Base-by-base conservation (phyloP, 2,888 invertebrate genomes). In the Oxytorus armatus region DNA sequence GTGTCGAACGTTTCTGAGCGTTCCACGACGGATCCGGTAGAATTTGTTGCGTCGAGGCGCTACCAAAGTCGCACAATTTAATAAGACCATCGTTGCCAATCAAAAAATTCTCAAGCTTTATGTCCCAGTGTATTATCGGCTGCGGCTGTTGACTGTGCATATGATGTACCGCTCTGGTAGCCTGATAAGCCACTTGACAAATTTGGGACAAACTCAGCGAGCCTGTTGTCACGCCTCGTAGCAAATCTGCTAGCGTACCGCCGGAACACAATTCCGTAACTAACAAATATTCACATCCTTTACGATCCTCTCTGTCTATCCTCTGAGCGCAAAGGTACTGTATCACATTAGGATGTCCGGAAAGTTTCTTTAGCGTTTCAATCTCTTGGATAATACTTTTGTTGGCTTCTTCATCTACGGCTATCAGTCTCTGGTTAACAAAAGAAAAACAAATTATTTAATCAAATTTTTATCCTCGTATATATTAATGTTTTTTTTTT, bases 51-150 rank as follows among this genome's bases (percentile, higher is more conserved):
- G 95, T 96, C 11, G 98, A 98, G 1, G 98, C 96, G 83, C 98
- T 98, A 25, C 99, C 99, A 93, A 99, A 99, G 93, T 99, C 99
- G 93, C 99, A 99, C 82, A 99, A 93, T 92, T 99, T 99, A 59
- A 99, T 95, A 88, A 92, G 93, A 89, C 97, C 97, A 92, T 97
- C 96, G 87, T 94, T 94, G 82, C 97, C 96, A 86, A 99, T 94
- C 82, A 99, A 93, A 89, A 99, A 95, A 93, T 99, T 99, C 93
- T 99, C 99, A 84, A 97, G 94, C 94, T 99, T 99, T 88, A 99
- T 95, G 93, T 99, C 99, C 88, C 99, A 94, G 92, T 99, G 99
- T 57, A 97, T 96, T 79, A 99, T 96, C n/a, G 98, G 96, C 47
- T 98, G 97, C 55, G 94, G 94, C 85, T 94, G 93, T 92, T 97